Evolutionary conservation across 1,140 invertebrate genomes (phyloP).

Genomic region (Drosophila serrata): DNA sequence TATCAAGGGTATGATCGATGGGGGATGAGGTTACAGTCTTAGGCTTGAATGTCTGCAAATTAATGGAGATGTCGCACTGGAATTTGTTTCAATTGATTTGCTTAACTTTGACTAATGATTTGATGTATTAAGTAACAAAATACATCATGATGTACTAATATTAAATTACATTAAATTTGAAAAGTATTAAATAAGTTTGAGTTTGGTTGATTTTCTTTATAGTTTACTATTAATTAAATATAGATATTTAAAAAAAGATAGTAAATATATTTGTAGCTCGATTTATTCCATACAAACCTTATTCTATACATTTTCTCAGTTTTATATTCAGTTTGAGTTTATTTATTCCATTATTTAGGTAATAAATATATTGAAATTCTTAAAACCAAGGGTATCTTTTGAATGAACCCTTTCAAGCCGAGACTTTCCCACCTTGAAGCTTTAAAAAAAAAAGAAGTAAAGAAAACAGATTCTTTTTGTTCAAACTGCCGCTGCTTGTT

Average conservation of each 20-base stretch:
- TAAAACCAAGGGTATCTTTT: slow-evolving; percentile 17
- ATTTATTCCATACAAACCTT: neutral
- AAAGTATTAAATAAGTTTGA: neutral
- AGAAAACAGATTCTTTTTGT: slow-evolving; percentile 51
- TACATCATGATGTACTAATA: neutral
- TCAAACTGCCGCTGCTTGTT: slow-evolving; percentile 77
- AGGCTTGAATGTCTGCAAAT: slow-evolving; percentile 14
- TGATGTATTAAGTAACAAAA: slow-evolving; percentile 4
- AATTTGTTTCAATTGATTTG: slow-evolving; percentile 18
- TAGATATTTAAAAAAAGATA: no score
- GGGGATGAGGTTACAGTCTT: slow-evolving; percentile 27
- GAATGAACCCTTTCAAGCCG: neutral
- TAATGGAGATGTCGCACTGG: slow-evolving; percentile 33
- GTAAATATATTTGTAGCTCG: neutral
- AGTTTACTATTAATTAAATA: neutral
- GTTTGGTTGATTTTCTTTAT: neutral
- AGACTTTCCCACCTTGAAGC: slow-evolving; percentile 25
- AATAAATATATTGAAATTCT: no score
- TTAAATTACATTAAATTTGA: neutral
- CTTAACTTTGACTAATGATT: slow-evolving; percentile 4
- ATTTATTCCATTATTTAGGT: neutral
- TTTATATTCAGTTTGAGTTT: neutral
- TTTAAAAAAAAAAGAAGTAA: slow-evolving; percentile 32
- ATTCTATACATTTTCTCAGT: no score
- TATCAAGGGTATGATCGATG: slow-evolving; percentile 45